These are phyloP conservation scores for Aleiodes testaceus DNA, from an alignment of 2,888 invertebrate genomes.

Conservation along the genomic window DNA sequence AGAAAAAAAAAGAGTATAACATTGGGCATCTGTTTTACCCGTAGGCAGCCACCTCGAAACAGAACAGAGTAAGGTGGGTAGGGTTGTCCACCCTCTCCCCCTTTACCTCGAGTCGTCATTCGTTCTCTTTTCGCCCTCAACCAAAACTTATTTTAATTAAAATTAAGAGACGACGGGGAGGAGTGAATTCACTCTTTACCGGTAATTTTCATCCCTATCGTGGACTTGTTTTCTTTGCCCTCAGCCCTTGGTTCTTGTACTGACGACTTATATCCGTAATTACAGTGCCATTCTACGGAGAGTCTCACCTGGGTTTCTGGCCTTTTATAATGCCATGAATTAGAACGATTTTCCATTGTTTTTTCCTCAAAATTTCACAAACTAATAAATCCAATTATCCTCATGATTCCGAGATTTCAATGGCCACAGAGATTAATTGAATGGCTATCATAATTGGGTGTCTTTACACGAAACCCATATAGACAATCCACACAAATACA, in stretches of 20 bases:
- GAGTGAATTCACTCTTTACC: conserved; percentile 55
- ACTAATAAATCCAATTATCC: no score
- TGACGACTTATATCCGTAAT: conserved; percentile 71
- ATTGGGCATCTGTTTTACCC: conserved; percentile 56
- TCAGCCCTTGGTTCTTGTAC: conserved; percentile 45
- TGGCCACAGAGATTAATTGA: conserved; percentile 2
- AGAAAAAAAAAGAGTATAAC: conserved; percentile 44
- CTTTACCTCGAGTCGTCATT: conserved; percentile 44
- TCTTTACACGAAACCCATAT: conserved; percentile 27
- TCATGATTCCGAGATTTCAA: no score
- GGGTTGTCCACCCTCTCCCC: conserved; percentile 30
- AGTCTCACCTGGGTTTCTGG: conserved; percentile 10
- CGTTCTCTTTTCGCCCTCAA: conserved; percentile 33
- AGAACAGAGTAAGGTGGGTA: conserved; percentile 31
- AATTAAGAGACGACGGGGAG: conserved; percentile 68
- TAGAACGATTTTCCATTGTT: neutral
- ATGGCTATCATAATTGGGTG: conserved; percentile 27
- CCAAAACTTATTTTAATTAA: conserved; percentile 69
- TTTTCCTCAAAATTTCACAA: no score
- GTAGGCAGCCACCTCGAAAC: conserved; percentile 40
- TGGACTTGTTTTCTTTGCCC: conserved; percentile 37
- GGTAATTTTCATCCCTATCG: conserved; percentile 57
- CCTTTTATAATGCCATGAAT: neutral
- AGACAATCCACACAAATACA: conserved; percentile 19
- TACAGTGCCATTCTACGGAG: conserved; percentile 6